These are phyloP conservation scores for Tineola bisselliella DNA, from an alignment of 2,888 invertebrate genomes.

Conservation along the genomic window DNA sequence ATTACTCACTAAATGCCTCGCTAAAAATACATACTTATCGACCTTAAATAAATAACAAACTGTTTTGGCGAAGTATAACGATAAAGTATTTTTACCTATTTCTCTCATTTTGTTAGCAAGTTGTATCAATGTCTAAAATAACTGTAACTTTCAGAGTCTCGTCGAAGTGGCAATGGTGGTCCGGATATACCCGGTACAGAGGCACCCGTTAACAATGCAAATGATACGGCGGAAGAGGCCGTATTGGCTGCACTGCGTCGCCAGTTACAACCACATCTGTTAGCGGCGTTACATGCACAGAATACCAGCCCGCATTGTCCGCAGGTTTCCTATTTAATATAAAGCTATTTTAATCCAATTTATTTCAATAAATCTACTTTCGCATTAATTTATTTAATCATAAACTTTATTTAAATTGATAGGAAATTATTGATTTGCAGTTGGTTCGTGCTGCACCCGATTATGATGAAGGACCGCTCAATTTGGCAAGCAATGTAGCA, in stretches of 20 bases:
- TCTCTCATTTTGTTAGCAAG: too few relatives aligned
- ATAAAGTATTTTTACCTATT: too few relatives aligned
- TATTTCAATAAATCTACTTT: too few relatives aligned
- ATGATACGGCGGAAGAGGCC: constrained; percentile 64
- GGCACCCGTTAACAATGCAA: constrained; percentile 17
- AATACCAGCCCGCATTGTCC: not conserved
- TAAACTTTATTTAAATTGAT: too few relatives aligned
- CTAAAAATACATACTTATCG: too few relatives aligned
- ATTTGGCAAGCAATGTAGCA: constrained; percentile 75
- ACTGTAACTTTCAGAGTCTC: constrained; percentile 33
- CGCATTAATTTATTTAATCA: constrained; percentile 7
- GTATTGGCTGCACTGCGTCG: constrained; percentile 75
- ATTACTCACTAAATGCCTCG: too few relatives aligned
- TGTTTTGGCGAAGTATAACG: too few relatives aligned
- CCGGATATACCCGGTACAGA: constrained; percentile 20
- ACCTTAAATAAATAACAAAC: too few relatives aligned
- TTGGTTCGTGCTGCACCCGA: constrained; percentile 50
- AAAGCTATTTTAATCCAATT: too few relatives aligned
- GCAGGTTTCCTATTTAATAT: not conserved
- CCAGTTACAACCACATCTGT: constrained; percentile 76
- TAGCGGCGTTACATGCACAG: constrained; percentile 69
- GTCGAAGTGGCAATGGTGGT: constrained; percentile 34
- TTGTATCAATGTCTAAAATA: too few relatives aligned
- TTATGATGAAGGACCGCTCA: constrained; percentile 73
- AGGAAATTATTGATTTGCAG: constrained; percentile 25